Evolutionary conservation across 2,797 vertebrate genomes (phyloP).

Genomic region (Nothura maculosa): DNA sequence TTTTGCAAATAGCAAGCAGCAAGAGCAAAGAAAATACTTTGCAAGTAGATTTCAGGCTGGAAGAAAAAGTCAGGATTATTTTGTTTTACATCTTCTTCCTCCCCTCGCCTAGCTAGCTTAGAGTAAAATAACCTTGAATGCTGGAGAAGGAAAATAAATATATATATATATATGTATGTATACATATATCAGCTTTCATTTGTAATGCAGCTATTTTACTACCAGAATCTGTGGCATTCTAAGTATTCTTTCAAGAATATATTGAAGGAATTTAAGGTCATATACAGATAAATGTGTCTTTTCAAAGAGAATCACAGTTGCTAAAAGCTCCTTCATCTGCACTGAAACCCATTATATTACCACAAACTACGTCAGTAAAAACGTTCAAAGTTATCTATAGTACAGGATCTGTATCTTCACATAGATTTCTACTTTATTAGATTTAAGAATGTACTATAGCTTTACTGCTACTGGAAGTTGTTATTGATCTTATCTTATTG

Average conservation of each 20-base stretch:
- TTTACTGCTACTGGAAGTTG: neutral
- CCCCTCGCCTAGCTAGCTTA: neutral
- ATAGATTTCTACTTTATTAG: neutral
- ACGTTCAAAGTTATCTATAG: neutral
- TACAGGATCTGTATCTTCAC: neutral
- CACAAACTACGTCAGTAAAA: neutral
- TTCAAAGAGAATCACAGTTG: neutral
- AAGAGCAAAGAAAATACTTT: neutral
- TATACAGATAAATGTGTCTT: neutral
- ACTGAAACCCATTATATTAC: neutral
- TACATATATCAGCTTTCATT: neutral
- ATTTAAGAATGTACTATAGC: neutral
- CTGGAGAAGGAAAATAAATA: neutral
- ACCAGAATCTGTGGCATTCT: neutral
- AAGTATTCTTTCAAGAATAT: neutral
- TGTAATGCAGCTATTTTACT: neutral
- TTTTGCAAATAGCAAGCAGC: no score
- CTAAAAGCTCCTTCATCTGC: neutral
- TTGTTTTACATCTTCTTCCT: neutral
- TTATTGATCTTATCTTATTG: neutral
- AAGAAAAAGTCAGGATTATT: neutral
- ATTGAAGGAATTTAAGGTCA: neutral
- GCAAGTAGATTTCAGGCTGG: neutral
- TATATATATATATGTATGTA: no score
- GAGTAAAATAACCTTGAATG: neutral